Evolutionary conservation across 2,888 invertebrate genomes (phyloP), one percentile per base, ranked within the genome.

Genomic region (Hyalella azteca): DNA sequence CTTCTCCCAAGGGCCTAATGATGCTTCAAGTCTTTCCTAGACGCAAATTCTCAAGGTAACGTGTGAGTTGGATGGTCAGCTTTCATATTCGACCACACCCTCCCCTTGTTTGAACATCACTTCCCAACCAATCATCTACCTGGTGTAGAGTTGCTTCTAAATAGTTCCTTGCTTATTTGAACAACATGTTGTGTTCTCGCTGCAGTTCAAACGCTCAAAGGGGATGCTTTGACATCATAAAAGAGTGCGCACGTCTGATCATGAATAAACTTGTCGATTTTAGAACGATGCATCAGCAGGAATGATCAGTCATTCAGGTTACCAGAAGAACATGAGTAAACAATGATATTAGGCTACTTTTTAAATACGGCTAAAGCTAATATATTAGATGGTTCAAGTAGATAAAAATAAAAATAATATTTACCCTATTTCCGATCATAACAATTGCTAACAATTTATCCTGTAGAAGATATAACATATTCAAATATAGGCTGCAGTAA

Each of bases 51-150:
- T 66, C 66, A 66, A 66, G 66, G 66, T 66, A 66, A 66, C 66
- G 32, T 66, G 66, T 36, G 66, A 36, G 29, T 66, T 32, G 32
- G 66, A 66, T 19, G 66, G 39, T n/a, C 66, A 66, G 66, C 66
- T 66, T 66, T 66, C 66, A 66, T 36, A 66, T 32, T 36, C 39
- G 39, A 29, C 66, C 66, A 66, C 66, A 66, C 66, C 66, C 66
- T 36, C 66, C 66, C 66, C 66, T 66, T 66, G 66, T 66, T 66
- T 66, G 66, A 36, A 36, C 66, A 66, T 66, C 66, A 66, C 66
- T 66, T 66, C 29, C 36, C 36, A 36, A 66, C 66, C 66, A 66
- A 66, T 66, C 66, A 36, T 39, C 36, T 32, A 66, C 66, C 36
- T 54, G 54, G 26, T 11, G 54, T 7, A 36, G 32, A 36, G 36